Evolutionary conservation across 2,113 vertebrate species (phyloP).

Genomic region (Labeo rohita): DNA sequence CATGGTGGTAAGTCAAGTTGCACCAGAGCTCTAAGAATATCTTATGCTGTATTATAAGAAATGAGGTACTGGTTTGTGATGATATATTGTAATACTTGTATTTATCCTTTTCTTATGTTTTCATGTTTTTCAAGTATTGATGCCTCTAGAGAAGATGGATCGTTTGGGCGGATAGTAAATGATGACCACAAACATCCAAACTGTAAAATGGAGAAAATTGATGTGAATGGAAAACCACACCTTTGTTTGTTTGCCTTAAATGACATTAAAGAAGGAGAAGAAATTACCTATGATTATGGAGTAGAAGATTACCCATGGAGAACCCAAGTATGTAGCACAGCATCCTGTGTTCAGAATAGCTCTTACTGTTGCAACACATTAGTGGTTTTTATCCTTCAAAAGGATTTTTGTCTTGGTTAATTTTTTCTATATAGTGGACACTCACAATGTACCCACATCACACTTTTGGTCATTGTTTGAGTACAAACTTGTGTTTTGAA

Average conservation of each 20-base stretch:
- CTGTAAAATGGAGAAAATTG: conserved; percentile 34
- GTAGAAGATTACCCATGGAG: conserved; percentile 31
- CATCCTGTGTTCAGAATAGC: conserved; percentile 17
- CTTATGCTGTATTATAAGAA: background rate
- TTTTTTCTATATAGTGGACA: background rate
- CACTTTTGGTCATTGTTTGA: background rate
- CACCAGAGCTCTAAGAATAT: background rate
- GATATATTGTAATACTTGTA: background rate
- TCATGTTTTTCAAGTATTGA: conserved; percentile 38
- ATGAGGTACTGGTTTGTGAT: background rate
- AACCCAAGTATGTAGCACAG: conserved; percentile 30
- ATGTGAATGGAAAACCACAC: conserved; percentile 36
- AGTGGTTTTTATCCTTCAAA: background rate
- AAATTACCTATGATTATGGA: conserved; percentile 43
- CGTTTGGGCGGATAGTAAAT: conserved; percentile 28
- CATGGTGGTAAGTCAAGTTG: conserved; percentile 53
- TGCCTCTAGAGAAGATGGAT: conserved; percentile 42
- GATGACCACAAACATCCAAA: conserved; percentile 42
- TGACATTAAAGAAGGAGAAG: conserved; percentile 42
- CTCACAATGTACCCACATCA: background rate
- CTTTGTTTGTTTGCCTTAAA: conserved; percentile 38
- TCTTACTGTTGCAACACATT: background rate
- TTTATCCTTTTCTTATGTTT: conserved; percentile 15
- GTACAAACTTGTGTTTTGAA: background rate
- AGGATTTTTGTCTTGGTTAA: background rate